These are phyloP conservation scores for Cinclus mexicanus DNA, from an alignment of 2,113 vertebrate species.

Conservation along the genomic window DNA sequence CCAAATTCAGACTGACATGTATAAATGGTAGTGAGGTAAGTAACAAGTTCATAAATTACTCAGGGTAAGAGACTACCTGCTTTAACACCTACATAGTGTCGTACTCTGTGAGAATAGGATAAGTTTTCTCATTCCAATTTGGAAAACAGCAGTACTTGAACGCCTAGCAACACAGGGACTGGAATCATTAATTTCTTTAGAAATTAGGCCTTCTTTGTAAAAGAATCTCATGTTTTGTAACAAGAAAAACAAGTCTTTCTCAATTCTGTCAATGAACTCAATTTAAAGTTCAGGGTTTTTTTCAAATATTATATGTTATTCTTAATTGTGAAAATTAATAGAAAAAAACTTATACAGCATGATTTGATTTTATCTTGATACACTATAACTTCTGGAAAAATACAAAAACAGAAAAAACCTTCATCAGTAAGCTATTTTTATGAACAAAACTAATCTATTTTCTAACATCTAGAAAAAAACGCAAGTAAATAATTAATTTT, in stretches of 20 bases:
- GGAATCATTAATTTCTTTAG: background rate
- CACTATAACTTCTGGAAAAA: background rate
- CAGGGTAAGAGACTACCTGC: background rate
- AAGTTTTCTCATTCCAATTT: background rate
- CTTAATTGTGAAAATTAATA: background rate
- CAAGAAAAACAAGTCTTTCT: background rate
- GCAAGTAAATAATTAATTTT: background rate
- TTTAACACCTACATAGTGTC: background rate
- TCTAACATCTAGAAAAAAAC: background rate
- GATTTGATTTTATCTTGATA: background rate
- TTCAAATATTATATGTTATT: background rate
- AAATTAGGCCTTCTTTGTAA: background rate
- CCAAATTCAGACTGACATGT: background rate
- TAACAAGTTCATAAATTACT: background rate
- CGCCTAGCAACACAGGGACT: background rate
- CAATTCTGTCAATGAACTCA: background rate
- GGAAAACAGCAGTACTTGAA: background rate
- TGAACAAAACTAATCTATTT: background rate
- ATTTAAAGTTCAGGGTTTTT: background rate
- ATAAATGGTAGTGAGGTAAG: background rate
- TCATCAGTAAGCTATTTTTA: background rate
- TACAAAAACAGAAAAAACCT: background rate
- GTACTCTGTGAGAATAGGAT: background rate
- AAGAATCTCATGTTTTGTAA: background rate
- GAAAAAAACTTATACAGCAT: fast-evolving